These are phyloP conservation scores for Protobothrops flavoviridis DNA, from an alignment of 2,113 vertebrate genomes.

Conservation along the genomic window DNA sequence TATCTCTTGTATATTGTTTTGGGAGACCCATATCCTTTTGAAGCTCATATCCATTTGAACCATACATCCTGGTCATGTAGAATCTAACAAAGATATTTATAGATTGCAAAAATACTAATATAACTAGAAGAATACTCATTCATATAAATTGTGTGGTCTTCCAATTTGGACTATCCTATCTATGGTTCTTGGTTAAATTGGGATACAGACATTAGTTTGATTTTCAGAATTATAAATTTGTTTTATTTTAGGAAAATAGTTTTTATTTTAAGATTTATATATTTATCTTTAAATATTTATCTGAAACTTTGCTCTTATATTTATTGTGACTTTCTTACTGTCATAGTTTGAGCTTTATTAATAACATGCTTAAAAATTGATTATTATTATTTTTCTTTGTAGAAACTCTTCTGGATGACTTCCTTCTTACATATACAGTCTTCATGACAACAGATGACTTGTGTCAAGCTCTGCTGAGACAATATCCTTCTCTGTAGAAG, in stretches of 20 bases:
- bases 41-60: background rate
- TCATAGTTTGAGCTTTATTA: background rate
- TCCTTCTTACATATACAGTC: constrained; percentile 93
- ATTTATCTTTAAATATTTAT: background rate
- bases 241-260: background rate
- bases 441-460: constrained; percentile 96
- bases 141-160: no score
- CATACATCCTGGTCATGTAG: no score
- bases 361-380: background rate
- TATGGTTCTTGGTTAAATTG: background rate
- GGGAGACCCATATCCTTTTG: background rate
- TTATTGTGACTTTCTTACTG: background rate
- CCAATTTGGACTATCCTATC: background rate
- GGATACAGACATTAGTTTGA: background rate
- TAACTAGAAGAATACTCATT: no score
- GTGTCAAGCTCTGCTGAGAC: constrained; percentile 91
- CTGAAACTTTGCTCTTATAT: background rate
- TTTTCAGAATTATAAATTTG: no score
- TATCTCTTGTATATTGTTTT: background rate
- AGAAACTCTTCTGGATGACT: constrained; percentile 94
- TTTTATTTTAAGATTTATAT: background rate
- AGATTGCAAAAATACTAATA: no score
- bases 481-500: constrained; percentile 87
- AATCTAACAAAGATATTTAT: no score
- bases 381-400: constrained; percentile 58